Percentiles rank a stretch among this genome's conserved stretches.
Conservation (phyloP, 2,113 vertebrate genomes). For the Chaenogobius annularis region DNA sequence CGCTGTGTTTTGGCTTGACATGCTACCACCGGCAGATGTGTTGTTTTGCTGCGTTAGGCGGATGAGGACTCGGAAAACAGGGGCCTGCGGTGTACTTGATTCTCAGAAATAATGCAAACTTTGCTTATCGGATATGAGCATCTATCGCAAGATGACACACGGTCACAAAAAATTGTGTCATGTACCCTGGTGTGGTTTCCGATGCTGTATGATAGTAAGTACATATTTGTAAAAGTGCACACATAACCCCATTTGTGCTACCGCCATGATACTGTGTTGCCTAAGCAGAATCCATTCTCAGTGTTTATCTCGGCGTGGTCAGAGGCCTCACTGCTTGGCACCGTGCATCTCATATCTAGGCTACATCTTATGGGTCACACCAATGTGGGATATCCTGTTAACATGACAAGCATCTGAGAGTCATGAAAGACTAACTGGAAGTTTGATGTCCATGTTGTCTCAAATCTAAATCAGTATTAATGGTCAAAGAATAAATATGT, state of each 20-base stretch:
- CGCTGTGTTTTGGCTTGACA: slow-evolving; percentile 18
- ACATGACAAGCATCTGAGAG: slow-evolving; percentile 3
- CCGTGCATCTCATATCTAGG: slow-evolving; percentile 6
- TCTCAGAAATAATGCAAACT: slow-evolving; percentile 75
- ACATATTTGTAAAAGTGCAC: slow-evolving; percentile 54
- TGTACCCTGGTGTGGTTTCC: slow-evolving; percentile 36
- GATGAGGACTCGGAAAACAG: slow-evolving; percentile 61
- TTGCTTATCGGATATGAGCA: slow-evolving; percentile 63
- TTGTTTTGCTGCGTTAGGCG: slow-evolving; percentile 55
- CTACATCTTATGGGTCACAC: slow-evolving; percentile 30
- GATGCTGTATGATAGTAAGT: slow-evolving; percentile 46
- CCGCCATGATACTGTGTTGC: slow-evolving; percentile 38
- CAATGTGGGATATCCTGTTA: neutral
- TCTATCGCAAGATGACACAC: slow-evolving; percentile 49
- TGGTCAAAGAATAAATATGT: neutral
- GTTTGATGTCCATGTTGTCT: neutral
- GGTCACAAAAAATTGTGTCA: slow-evolving; percentile 31
- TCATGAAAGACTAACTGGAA: neutral
- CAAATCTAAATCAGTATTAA: neutral
- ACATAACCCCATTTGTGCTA: slow-evolving; percentile 63
- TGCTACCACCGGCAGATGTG: slow-evolving; percentile 28
- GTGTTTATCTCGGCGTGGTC: slow-evolving; percentile 58
- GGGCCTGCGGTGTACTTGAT: slow-evolving; percentile 61
- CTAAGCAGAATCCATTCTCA: slow-evolving; percentile 69
- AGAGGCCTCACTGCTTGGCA: slow-evolving; percentile 20